These are phyloP conservation scores for Rhopalosiphum maidis DNA, from an alignment of 1,140 invertebrate species.

Conservation along the genomic window DNA sequence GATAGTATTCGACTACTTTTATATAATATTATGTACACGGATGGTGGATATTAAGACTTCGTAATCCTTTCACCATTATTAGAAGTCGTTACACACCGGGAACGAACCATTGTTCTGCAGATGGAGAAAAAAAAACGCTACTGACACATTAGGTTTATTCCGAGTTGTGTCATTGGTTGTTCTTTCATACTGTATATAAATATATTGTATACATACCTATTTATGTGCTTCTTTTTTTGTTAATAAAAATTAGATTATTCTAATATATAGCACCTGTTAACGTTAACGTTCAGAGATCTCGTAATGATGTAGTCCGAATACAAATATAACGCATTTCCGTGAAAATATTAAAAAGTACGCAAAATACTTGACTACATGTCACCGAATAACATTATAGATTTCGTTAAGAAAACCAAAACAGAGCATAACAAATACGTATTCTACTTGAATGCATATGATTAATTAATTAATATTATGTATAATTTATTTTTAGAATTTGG, in stretches of 20 bases:
- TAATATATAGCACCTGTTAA: not conserved
- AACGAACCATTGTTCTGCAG: conserved; percentile 36
- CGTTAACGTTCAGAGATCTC: not conserved
- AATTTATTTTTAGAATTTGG: conserved; percentile 7
- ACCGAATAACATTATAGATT: not conserved
- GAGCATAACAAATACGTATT: not conserved
- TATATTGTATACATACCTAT: not conserved
- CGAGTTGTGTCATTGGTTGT: not conserved
- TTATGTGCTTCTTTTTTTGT: not conserved
- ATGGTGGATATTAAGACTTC: conserved; percentile 30
- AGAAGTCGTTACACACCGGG: conserved; percentile 21
- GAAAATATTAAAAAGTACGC: not conserved
- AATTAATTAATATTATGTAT: not conserved
- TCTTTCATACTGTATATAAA: not conserved
- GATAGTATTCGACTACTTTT: not conserved
- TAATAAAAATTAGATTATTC: not conserved
- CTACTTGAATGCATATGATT: not conserved
- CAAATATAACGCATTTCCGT: not conserved
- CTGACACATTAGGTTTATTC: not conserved
- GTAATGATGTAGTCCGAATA: not conserved
- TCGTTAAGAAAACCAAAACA: not conserved
- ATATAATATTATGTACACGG: not conserved
- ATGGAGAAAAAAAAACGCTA: conserved; percentile 26
- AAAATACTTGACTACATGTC: not conserved
- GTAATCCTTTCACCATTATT: conserved; percentile 54